Evolutionary conservation across 2,888 invertebrate genomes (phyloP), one percentile per base, ranked within the genome.

Genomic region (Drosophila falleni): DNA sequence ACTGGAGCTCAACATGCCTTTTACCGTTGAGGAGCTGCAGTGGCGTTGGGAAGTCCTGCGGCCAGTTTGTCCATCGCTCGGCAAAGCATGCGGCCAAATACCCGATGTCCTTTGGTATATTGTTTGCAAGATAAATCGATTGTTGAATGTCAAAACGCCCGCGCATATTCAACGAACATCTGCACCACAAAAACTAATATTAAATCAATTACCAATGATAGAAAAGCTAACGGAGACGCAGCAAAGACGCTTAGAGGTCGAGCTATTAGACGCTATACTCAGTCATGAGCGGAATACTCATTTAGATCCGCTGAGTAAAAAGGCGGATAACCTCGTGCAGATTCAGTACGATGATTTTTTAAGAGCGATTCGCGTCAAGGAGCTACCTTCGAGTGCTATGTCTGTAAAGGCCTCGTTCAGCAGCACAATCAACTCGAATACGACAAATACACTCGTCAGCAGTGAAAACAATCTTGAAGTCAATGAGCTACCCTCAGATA

Each of bases 241-340:
- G 16, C 86, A 76, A 4, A 64, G 72, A 8, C 71, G 67, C 0
- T 47, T 91, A 19, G 91, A 91, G 66, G 78, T 71, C 9, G 91
- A 91, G 16, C 60, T 91, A 1, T 58, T 90, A 37, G 73, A 88
- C 26, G 39, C 82, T 10, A 74, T 91, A 44, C 59, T 91, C 1
- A 60, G 26, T 1, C 29, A 74, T 1, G 91, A 90, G 65, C 61
- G 73, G 3, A 65, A 64, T 5, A 2, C 10, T 1, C 37, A 46
- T 2, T 15, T 31, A 1, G 37, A 31, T 1, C 13, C 0, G n/a
- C 23, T 70, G 5, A 42, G 0, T 3, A 1, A 5, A 0, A 33
- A 19, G 2, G 62, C 66, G 0, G 15, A 23, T 13, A 8, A 47
- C 9, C 31, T 31, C 5, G 73, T 84, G 0, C 49, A 80, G 2